A percentile compares a stretch with the other conserved stretches of the same genome.
Conservation (phyloP, 2,888 invertebrate genomes). For the Orchesellides sinensis region DNA sequence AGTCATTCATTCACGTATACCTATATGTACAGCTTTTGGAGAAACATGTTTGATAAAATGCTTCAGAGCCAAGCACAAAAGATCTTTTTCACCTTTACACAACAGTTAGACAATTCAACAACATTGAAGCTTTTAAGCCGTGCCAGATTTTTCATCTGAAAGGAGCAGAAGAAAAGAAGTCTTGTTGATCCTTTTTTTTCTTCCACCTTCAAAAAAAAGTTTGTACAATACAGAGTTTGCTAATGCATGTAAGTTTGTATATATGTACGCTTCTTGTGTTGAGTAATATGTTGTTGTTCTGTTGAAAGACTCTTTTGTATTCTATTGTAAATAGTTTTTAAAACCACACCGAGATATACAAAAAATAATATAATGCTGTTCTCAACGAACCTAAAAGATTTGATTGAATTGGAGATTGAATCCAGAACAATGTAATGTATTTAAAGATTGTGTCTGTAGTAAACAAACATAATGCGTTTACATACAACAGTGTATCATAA, state of each 20-base stretch:
- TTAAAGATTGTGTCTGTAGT: too few species aligned
- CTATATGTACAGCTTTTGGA: background rate
- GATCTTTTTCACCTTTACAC: conserved; percentile 61
- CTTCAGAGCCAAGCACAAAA: conserved; percentile 37
- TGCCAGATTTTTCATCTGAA: conserved; percentile 63
- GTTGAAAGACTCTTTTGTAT: too few species aligned
- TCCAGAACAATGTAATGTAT: too few species aligned
- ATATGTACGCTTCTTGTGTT: background rate
- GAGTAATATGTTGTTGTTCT: conserved; percentile 20
- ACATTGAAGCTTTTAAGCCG: conserved; percentile 62
- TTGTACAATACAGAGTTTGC: too few species aligned
- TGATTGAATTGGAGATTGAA: too few species aligned
- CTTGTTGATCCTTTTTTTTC: conserved; percentile 60
- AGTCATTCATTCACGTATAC: background rate
- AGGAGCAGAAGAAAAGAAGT: conserved; percentile 38
- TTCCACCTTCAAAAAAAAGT: conserved; percentile 51
- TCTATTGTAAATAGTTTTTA: background rate
- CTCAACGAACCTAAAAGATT: too few species aligned
- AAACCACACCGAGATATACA: background rate
- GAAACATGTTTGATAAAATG: background rate
- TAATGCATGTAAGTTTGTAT: too few species aligned
- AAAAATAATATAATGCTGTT: too few species aligned
- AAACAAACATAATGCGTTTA: conserved; percentile 41
- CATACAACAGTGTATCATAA: conserved; percentile 14
- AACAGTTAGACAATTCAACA: conserved; percentile 53